Percentiles rank a stretch among this genome's conserved stretches.
phyloP scores from a whole-genome alignment of 2,797 vertebrate species.

The Gymnocypris eckloni region DNA sequence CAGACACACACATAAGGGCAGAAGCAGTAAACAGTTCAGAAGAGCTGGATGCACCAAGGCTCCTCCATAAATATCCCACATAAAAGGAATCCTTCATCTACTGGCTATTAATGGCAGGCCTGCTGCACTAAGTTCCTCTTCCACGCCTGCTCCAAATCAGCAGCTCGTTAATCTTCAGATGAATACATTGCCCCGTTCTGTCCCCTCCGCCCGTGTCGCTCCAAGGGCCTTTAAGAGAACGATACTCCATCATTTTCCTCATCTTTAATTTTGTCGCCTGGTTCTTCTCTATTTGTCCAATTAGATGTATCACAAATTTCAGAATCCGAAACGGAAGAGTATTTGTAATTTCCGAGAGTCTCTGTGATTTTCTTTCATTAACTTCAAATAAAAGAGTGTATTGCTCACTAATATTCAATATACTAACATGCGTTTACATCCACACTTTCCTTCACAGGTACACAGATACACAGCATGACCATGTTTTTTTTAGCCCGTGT shows the following conservation, averaged over 20 bases:
- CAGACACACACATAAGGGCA: conserved; percentile 28
- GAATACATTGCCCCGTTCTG: conserved; percentile 55
- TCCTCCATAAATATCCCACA: conserved; percentile 63
- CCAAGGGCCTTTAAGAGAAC: conserved; percentile 44
- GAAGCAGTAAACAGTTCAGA: conserved; percentile 36
- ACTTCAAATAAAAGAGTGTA: conserved; percentile 41
- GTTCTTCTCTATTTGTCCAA: conserved; percentile 38
- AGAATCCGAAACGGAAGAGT: too few relatives aligned
- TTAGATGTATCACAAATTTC: conserved; percentile 1
- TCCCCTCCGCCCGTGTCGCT: conserved; percentile 39
- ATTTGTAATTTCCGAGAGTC: too few relatives aligned
- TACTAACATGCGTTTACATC: conserved; percentile 5
- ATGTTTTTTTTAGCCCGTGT: background rate
- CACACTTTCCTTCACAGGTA: conserved; percentile 21
- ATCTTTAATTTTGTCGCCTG: conserved; percentile 48
- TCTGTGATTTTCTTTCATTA: conserved; percentile 23
- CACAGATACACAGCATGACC: background rate
- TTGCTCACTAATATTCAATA: conserved; percentile 39
- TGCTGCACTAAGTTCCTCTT: conserved; percentile 54
- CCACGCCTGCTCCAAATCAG: conserved; percentile 55
- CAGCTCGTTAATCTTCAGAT: conserved; percentile 64
- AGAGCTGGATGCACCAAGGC: conserved; percentile 39
- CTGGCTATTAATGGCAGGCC: conserved; percentile 60
- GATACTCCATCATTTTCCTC: conserved; percentile 47
- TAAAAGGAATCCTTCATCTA: conserved; percentile 56